These are phyloP conservation scores for Mirza zaza DNA, from an alignment of 2,113 vertebrate species.

Conservation along the genomic window DNA sequence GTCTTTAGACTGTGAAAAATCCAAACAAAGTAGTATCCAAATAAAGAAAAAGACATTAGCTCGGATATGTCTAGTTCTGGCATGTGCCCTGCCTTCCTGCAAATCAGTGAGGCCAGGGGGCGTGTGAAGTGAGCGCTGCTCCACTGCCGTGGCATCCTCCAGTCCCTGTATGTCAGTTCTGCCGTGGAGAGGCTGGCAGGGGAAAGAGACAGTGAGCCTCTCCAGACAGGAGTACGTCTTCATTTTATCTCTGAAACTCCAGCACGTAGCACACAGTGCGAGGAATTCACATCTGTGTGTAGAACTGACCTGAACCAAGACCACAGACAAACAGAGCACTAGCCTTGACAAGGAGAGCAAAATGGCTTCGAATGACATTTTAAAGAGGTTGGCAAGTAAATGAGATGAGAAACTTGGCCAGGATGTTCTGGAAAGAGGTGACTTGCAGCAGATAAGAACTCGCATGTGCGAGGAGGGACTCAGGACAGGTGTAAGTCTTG, in stretches of 20 bases:
- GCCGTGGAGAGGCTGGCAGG: accelerated
- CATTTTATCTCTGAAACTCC: background rate
- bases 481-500: background rate
- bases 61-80: background rate
- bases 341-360: background rate
- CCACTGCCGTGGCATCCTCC: background rate
- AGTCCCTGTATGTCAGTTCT: background rate
- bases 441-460: background rate
- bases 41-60: background rate
- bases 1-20: background rate
- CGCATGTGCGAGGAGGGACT: background rate
- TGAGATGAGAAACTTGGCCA: background rate
- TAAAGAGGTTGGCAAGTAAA: background rate
- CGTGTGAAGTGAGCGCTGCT: accelerated
- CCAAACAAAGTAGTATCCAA: background rate
- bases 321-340: background rate
- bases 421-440: background rate
- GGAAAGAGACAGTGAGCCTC: background rate
- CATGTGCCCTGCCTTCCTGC: background rate
- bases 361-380: background rate
- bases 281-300: background rate
- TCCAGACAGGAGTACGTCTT: background rate
- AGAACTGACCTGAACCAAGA: background rate
- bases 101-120: background rate
- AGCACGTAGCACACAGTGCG: background rate